Conservation (phyloP, 2,888 invertebrate genomes). For the Drosophila kambysellisi region DNA sequence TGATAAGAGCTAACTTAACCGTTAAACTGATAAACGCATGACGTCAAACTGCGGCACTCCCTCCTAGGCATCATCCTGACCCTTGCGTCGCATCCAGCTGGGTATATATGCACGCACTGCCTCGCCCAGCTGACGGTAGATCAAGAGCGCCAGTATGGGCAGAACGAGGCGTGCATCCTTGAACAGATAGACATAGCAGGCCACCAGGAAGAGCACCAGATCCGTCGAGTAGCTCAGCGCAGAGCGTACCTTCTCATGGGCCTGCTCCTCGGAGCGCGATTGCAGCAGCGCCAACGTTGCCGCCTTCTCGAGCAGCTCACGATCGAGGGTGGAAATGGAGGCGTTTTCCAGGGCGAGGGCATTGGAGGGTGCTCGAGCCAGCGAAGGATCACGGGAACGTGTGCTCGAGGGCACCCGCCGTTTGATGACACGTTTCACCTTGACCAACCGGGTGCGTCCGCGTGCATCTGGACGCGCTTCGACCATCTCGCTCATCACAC, state of each 20-base stretch:
- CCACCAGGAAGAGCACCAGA: conserved; percentile 90
- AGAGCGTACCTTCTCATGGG: conserved; percentile 89
- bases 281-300: conserved; percentile 82
- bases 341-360: conserved; percentile 21
- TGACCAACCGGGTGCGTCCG: conserved; percentile 82
- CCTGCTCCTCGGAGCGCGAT: conserved; percentile 85
- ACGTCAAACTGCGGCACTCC: conserved; percentile 7
- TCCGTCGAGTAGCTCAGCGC: conserved; percentile 91
- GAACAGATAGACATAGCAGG: conserved; percentile 93
- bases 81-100: conserved; percentile 86
- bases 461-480: conserved; percentile 83
- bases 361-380: conserved; percentile 59
- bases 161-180: conserved; percentile 92
- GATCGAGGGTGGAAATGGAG: conserved; percentile 54
- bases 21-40: conserved; percentile 77
- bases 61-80: conserved; percentile 59
- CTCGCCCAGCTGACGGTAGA: conserved; percentile 91
- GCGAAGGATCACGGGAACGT: conserved; percentile 82
- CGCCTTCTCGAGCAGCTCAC: conserved; percentile 59
- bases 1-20: conserved; percentile 73
- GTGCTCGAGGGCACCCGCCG: conserved; percentile 82
- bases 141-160: conserved; percentile 91
- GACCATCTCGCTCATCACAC: conserved; percentile 75
- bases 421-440: conserved; percentile 82
- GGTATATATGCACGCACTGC: conserved; percentile 88